Evolutionary conservation across 1,140 invertebrate genomes (phyloP), one percentile per base, ranked within the genome.

Genomic region (Yoshiicerus persimilis): DNA sequence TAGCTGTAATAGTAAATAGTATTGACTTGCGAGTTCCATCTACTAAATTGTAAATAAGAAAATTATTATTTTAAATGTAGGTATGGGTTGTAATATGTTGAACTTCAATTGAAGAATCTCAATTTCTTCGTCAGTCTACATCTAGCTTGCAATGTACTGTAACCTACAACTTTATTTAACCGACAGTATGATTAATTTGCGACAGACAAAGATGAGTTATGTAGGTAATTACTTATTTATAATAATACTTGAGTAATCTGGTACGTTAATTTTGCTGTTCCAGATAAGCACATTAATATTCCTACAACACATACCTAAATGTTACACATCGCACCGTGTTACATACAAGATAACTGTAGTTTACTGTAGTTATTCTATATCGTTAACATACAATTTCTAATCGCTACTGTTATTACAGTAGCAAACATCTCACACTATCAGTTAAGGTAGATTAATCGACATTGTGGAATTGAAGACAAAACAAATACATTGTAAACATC

Each of bases 41-140:
- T 64, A 64, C 41, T 16, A 47, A 4, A 11, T 25, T 5, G 10
- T 70, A 66, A 10, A 11, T 30, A 66, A 30, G 66, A 30, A 70
- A 30, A 70, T 30, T 9, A 16, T 70, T 30, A 13, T 20, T 30
- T 30, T 70, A 20, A 16, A 64, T 27, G 23, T 2, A 4, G 9
- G 39, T n/a, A 5, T 56, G n/a, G 47, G 47, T 56, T n/a, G 47
- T 16, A 20, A n/a, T 20, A 56, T n/a, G 47, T 56, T 56, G 47
- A 56, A 56, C 47, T 56, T 56, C 27, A 70, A 70, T 70, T 36
- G 75, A 80, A 80, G 75, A 80, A 80, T 80, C 75, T 80, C 75
- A 80, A 80, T 80, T 38, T 80, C n/a, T 80, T 36, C 34, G 23
- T 80, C 75, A 80, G 75, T 80, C 75, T 80, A 80, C 75, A 0